phyloP scores from a whole-genome alignment of 2,888 invertebrate genomes.

The Ptychoptera albimana region DNA sequence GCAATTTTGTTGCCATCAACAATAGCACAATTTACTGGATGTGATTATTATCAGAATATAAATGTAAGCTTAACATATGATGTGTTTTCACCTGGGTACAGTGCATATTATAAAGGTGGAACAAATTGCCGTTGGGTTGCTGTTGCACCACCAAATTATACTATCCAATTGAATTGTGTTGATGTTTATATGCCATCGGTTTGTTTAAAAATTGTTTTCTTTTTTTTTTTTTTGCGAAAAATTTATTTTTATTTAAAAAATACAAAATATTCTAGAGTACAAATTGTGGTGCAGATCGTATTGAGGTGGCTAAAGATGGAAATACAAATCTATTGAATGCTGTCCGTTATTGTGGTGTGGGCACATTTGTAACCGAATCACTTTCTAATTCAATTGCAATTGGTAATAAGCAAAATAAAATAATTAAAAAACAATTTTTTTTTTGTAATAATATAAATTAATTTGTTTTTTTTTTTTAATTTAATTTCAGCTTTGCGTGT shows the following conservation, averaged over 20 bases:
- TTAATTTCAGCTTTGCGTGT: not conserved
- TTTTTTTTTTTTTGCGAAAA: too few relatives aligned
- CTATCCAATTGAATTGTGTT: not conserved
- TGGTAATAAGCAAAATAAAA: too few relatives aligned
- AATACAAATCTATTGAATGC: too few relatives aligned
- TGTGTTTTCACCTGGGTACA: constrained; percentile 35
- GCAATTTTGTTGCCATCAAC: too few relatives aligned
- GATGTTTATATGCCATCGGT: constrained; percentile 17
- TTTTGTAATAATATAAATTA: too few relatives aligned
- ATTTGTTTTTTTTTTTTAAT: too few relatives aligned
- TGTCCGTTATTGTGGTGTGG: too few relatives aligned
- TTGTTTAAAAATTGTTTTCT: too few relatives aligned
- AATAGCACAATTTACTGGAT: constrained; percentile 4
- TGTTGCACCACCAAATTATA: constrained; percentile 22
- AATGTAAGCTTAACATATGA: constrained; percentile 26
- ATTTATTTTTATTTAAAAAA: too few relatives aligned
- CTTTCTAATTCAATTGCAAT: too few relatives aligned
- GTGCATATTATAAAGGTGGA: constrained; percentile 25
- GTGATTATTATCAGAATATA: constrained; percentile 15
- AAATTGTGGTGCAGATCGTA: not conserved
- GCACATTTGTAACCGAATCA: too few relatives aligned
- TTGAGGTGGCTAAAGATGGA: not conserved
- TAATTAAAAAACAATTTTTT: too few relatives aligned
- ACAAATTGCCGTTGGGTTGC: constrained; percentile 36
- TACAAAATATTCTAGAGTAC: not conserved